A percentile compares a stretch with the other conserved stretches of the same genome.
Conservation (phyloP, 2,113 vertebrate species). For the Leptocoma aspasia region DNA sequence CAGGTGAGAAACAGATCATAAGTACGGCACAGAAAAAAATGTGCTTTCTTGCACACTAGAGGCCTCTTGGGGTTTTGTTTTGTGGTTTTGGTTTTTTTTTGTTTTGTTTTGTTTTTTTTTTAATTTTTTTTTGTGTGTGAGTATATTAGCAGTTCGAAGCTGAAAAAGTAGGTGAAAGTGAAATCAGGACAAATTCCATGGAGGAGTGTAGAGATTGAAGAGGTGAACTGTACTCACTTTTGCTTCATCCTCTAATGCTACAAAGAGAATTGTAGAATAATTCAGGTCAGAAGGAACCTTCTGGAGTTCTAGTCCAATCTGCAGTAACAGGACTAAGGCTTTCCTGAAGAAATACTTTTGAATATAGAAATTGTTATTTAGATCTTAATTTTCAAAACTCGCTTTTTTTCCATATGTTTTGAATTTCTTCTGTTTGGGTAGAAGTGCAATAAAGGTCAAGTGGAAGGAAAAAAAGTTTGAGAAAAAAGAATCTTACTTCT, state of each 20-base stretch:
- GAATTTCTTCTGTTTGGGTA: not conserved
- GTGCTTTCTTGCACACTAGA: not conserved
- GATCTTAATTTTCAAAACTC: not conserved
- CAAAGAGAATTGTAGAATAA: not conserved
- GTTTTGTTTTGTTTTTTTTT: not conserved
- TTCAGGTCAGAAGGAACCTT: not conserved
- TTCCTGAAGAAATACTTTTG: not conserved
- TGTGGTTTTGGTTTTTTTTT: not conserved
- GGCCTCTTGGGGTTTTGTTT: not conserved
- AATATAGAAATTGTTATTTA: not conserved
- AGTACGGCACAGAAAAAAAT: not conserved
- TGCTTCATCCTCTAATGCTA: not conserved
- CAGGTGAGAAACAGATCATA: not conserved
- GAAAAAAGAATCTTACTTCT: not conserved
- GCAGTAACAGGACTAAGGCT: not conserved
- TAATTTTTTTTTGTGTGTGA: not conserved
- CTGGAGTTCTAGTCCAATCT: not conserved
- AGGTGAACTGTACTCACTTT: not conserved
- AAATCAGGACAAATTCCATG: not conserved
- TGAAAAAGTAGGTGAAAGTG: not conserved
- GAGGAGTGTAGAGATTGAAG: not conserved
- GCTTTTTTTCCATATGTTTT: not conserved
- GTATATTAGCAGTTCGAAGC: not conserved
- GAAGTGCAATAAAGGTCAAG: not conserved
- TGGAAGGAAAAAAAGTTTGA: not conserved